Evolutionary conservation across 1,140 invertebrate species (phyloP), one percentile per base, ranked within the genome.

Genomic region (Danaus plexippus): DNA sequence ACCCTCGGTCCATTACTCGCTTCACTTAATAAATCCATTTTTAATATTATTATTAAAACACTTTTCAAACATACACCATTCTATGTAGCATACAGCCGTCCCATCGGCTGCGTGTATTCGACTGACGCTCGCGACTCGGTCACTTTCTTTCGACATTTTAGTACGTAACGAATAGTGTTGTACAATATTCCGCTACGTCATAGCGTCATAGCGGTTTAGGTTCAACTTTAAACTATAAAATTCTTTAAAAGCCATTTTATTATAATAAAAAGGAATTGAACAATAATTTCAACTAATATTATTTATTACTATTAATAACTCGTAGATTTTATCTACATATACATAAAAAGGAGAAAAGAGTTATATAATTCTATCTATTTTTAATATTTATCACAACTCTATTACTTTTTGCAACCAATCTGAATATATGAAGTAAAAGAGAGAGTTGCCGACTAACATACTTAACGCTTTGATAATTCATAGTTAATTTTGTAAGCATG

Each of bases 61-160:
- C 47, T 54, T 45, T 52, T 49, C 43, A 18, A 40, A 47, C 49
- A 40, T 45, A 48, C 32, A 53, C 45, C 64, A 60, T 58, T 47
- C 54, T 65, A n/a, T n/a, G n/a, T n/a, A 53, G 52, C 40, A 51
- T 49, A 32, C 49, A 50, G 50, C 52, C 42, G 46, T 54, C 12
- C 18, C 10, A 9, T 11, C 66, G 41, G n/a, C 60, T 52, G 32
- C 40, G 52, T 55, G 48, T 56, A n/a, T 18, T 40, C 54, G 52
- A 63, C 58, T 58, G 61, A 11, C 49, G 54, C 15, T 57, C 51
- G 62, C 60, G 62, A 69, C 73, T 72, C 79, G 72, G 70, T 84
- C 79, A 82, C 80, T 84, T 84, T 84, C 80, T 84, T 84, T 84
- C 80, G 77, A 79, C 79, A 84, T 77, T 78, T 73, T 59, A 58